These are phyloP conservation scores for Campoletis sonorensis DNA, from an alignment of 1,140 invertebrate species.

Conservation along the genomic window DNA sequence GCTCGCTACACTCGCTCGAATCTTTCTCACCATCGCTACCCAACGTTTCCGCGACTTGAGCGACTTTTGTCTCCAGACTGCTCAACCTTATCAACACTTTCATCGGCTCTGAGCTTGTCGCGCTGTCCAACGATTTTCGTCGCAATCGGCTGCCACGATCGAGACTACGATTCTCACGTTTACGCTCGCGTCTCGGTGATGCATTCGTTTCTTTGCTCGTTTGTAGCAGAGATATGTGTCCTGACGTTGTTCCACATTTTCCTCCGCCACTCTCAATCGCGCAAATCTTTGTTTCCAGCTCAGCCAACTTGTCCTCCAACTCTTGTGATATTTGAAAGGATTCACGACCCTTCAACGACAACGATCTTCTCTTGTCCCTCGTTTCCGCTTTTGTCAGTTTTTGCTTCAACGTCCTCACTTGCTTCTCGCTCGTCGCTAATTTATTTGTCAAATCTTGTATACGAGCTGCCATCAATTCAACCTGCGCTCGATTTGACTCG, in stretches of 20 bases:
- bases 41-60: slow-evolving; percentile 78
- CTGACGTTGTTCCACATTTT: slow-evolving; percentile 54
- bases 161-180: slow-evolving; percentile 75
- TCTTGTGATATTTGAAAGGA: slow-evolving; percentile 88
- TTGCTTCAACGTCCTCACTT: slow-evolving; percentile 86
- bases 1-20: slow-evolving; percentile 69
- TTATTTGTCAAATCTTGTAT: slow-evolving; percentile 91
- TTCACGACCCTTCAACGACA: slow-evolving; percentile 88
- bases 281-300: slow-evolving; percentile 87
- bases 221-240: slow-evolving; percentile 63
- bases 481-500: slow-evolving; percentile 84
- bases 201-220: slow-evolving; percentile 75
- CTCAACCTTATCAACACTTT: slow-evolving; percentile 85
- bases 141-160: slow-evolving; percentile 76
- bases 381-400: slow-evolving; percentile 87
- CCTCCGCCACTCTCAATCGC: slow-evolving; percentile 77
- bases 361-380: slow-evolving; percentile 86
- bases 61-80: slow-evolving; percentile 85
- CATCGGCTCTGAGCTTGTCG: slow-evolving; percentile 86
- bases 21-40: slow-evolving; percentile 69
- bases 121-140: slow-evolving; percentile 86
- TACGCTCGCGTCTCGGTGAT: slow-evolving; percentile 75
- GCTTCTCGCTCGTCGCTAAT: slow-evolving; percentile 88
- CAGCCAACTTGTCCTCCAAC: slow-evolving; percentile 87
- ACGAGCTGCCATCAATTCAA: slow-evolving; percentile 87